These are phyloP conservation scores for Matsumyia berberina DNA, from an alignment of 2,888 invertebrate genomes.

Conservation along the genomic window DNA sequence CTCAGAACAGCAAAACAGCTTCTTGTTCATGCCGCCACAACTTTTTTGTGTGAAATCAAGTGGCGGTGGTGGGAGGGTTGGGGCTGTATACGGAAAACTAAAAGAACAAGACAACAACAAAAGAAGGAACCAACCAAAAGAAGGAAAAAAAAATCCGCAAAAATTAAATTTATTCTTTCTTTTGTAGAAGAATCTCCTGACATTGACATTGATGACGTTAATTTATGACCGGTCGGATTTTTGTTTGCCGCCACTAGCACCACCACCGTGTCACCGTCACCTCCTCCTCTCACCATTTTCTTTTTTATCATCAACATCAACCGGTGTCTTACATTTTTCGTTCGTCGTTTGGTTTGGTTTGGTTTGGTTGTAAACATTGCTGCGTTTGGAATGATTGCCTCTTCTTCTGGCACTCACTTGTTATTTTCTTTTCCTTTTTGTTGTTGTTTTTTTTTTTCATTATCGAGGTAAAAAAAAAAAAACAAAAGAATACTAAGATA, in stretches of 20 bases:
- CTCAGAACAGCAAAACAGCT: conserved; percentile 25
- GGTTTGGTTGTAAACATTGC: conserved; percentile 72
- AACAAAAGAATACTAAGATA: conserved; percentile 17
- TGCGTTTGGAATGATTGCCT: conserved; percentile 53
- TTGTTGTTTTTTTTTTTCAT: conserved; percentile 42
- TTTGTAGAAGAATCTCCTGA: conserved; percentile 56
- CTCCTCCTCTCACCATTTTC: conserved; percentile 3
- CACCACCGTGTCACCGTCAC: conserved; percentile 9
- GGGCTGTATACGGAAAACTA: neutral
- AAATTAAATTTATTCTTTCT: conserved; percentile 59
- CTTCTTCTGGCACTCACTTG: conserved; percentile 14
- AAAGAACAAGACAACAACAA: conserved; percentile 24
- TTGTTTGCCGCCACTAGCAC: conserved; percentile 46
- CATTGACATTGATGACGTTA: conserved; percentile 74
- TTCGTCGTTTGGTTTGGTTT: conserved; percentile 63
- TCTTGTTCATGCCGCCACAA: conserved; percentile 37
- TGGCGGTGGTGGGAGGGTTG: neutral
- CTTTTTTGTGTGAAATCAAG: conserved; percentile 22
- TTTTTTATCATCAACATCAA: conserved; percentile 62
- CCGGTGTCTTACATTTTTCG: conserved; percentile 65
- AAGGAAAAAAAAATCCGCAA: neutral
- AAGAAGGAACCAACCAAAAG: conserved; percentile 7
- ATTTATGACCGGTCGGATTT: conserved; percentile 69
- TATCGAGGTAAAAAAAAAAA: conserved; percentile 32
- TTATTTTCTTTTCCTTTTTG: conserved; percentile 13